Base-by-base conservation (phyloP, 2,888 invertebrate genomes). In the Volucella zonaria region DNA sequence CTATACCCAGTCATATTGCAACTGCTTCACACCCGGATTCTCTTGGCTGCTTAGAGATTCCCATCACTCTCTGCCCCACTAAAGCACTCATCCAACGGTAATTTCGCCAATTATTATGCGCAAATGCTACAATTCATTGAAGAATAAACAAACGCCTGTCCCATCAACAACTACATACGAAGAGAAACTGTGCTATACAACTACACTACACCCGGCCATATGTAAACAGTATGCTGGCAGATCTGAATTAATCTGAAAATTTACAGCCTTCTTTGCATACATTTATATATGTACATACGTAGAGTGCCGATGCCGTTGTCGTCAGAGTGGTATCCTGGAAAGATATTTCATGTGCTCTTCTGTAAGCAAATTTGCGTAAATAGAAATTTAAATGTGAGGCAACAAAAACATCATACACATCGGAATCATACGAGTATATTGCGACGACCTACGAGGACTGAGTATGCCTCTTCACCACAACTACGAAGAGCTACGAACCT, bases 201-300 rank as follows among this genome's bases (percentile, higher is more conserved):
- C 6, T 31, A 31, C 31, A 31, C 6, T 31, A 31, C 4, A 31
- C 31, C 6, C 31, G 31, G 31, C 3, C 23, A 8, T 9, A n/a
- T 12, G 31, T 31, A 73, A 43, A 15, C 52, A 54, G 3, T 11
- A 45, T 15, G n/a, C 43, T 40, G 54, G 23, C 70, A 54, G 15
- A 54, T 23, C 11, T 8, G 45, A 70, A 61, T 62, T 77, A 70
- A 62, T 56, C 40, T 40, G 23, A 47, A 68, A 49, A 59, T 71
- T 49, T 71, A 59, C 51, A 18, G 47, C 31, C 12, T 11, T 10
- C 43, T n/a, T 45, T 47, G 18, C 43, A 31, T 31, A 23, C 3
- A 23, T 23, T 10, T 42, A 31, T n/a, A 18, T 23, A 23, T 23
- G 2, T 23, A 23, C 18, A 2, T 23, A 23, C 18, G 18, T 10